Conservation (phyloP, 1,140 invertebrate species). For the Doryteuthis pealeii region DNA sequence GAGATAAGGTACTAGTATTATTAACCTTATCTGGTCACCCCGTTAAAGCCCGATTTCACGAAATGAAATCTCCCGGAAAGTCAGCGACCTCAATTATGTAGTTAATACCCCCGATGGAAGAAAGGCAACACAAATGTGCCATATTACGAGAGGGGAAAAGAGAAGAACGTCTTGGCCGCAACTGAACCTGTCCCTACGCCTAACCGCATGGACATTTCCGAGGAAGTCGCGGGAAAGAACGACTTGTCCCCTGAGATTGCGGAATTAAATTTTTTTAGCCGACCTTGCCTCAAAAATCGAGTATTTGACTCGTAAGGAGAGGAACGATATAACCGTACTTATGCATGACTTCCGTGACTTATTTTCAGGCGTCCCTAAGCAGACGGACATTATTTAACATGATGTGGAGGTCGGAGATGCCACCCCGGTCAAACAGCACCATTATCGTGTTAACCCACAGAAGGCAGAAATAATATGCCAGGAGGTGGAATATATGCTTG, state of each 20-base stretch:
- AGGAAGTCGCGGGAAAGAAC: neutral
- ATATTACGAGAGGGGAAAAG: conserved; percentile 13
- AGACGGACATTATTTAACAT: conserved; percentile 17
- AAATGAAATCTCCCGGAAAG: conserved; percentile 21
- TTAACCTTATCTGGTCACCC: conserved; percentile 21
- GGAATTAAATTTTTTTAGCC: neutral
- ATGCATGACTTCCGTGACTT: neutral
- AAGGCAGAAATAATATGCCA: conserved; percentile 55
- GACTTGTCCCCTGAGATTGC: neutral
- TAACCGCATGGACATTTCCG: neutral
- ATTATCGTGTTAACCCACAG: conserved; percentile 29
- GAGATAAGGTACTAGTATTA: conserved; percentile 23
- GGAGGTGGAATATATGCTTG: conserved; percentile 45
- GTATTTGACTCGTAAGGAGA: neutral
- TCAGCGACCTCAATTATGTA: conserved; percentile 29
- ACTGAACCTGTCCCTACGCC: no score
- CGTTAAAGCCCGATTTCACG: conserved; percentile 25
- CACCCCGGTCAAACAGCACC: conserved; percentile 29
- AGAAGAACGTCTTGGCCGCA: neutral
- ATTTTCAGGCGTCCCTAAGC: conserved; percentile 17
- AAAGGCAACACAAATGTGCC: conserved; percentile 19
- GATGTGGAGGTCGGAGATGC: conserved; percentile 21
- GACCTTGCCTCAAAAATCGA: neutral
- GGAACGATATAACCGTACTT: neutral
- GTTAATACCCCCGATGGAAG: conserved; percentile 21